Base-by-base conservation (phyloP, 1,140 invertebrate genomes). In the Hydropsyche tenuis region DNA sequence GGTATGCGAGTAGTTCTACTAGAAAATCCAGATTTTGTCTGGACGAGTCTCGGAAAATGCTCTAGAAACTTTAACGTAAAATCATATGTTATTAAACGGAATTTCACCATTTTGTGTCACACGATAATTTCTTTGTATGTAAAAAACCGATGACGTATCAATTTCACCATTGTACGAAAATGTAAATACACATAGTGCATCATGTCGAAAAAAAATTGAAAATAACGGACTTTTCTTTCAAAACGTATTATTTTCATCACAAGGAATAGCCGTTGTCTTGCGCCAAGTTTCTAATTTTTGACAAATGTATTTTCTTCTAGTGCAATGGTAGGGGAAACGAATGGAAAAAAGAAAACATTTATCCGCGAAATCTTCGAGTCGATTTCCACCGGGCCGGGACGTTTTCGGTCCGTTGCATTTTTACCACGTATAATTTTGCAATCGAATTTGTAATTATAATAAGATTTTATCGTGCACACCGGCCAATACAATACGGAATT, bases 381-480 rank as follows among this genome's bases (percentile, higher is more conserved):
- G 27, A 42, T 30, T 68, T 68, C 65, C 45, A 68, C 65, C 7
- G 4, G 43, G 46, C 9, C 14, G 27, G 43, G 46, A 7, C 14
- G 27, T 16, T 37, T 70, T 37, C 23, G 69, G 42, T 70, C 51
- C 51, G 69, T 20, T 70, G 69, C 69, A 27, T 62, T 70, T 45
- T 69, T 68, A 23, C 30, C 25, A 18, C 30, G 69, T 56, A 70
- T 56, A 70, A 70, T 70, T 70, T 60, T 23, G 69, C 53, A 70
- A 70, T 70, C 48, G 42, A 56, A 70, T 70, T 70, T 70, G 69
- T 70, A 56, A 70, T 70, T 70, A 23, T 70, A 70, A 70, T 70
- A 25, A 70, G 69, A 18, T 56, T 18, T 70, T 70, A 69, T 53
- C 43, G 42, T 51, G 51, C 20, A 27, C 7, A 51, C 2, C 20